Base-by-base conservation (phyloP, 1,140 invertebrate species). In the Pemphigus obesinymphae region DNA sequence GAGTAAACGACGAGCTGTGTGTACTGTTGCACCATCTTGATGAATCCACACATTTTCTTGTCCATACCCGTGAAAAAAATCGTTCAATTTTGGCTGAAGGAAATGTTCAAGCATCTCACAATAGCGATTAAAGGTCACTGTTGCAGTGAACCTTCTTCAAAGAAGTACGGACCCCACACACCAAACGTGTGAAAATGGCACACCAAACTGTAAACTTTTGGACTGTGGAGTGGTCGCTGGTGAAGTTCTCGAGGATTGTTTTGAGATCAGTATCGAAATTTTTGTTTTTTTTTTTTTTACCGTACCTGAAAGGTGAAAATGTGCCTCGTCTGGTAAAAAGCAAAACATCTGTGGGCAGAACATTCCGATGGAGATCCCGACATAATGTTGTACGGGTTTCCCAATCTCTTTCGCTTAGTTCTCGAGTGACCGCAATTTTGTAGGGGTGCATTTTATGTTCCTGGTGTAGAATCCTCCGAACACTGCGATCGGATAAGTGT, bases 161-260 rank as follows among this genome's bases (percentile, higher is more conserved):
- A 55, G n/a, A n/a, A n/a, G n/a, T n/a, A n/a, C n/a, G n/a, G n/a
- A n/a, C n/a, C n/a, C n/a, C n/a, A n/a, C n/a, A 55, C 50, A 23
- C 50, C n/a, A 55, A 55, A 55, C 50, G n/a, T n/a, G 50, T 20
- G 50, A 55, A 55, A 55, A 55, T 55, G n/a, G 75, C 75, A 80
- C 45, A 48, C 75, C 48, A 80, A n/a, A 53, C 75, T 80, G 75
- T 80, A n/a, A 80, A 80, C 75, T 20, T 80, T 80, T 80, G 48
- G 45, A 80, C 26, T 53, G 75, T 80, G 75, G 31, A 80, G 55
- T 53, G 75, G 43, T n/a, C 45, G 75, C 34, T 80, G 40, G 53
- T 55, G 75, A 29, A 80, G 45, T 53, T 80, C 75, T 31, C 31
- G 48, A 53, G 75, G 75, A 80, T 80, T 80, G 75, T 80, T 13